These are phyloP conservation scores for Dascyllus trimaculatus DNA, from an alignment of 2,113 vertebrate genomes.

Conservation along the genomic window DNA sequence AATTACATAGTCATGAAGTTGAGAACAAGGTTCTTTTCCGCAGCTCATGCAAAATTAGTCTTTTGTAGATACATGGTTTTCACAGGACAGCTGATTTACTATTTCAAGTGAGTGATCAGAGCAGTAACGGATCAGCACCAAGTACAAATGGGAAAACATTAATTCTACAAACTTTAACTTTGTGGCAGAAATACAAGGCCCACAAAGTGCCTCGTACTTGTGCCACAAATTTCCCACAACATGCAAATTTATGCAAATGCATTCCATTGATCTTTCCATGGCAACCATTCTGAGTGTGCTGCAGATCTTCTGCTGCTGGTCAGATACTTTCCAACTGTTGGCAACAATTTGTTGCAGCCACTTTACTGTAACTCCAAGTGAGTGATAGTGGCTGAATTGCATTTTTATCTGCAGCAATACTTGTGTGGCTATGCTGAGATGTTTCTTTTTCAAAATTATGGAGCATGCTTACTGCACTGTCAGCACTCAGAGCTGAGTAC, in stretches of 20 bases:
- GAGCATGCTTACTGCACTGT: conserved; percentile 46
- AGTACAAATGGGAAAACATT: background rate
- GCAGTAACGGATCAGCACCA: background rate
- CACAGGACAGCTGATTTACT: background rate
- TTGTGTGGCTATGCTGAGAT: conserved; percentile 27
- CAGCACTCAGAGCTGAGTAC: conserved; percentile 62
- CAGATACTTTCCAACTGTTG: conserved; percentile 25
- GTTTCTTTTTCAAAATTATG: conserved; percentile 45
- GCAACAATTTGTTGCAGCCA: conserved; percentile 17
- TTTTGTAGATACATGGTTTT: background rate
- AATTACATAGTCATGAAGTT: background rate
- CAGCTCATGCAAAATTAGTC: background rate
- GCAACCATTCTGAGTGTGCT: conserved; percentile 39
- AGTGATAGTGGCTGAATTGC: conserved; percentile 31
- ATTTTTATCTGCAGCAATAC: conserved; percentile 23
- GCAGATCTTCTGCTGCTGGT: conserved; percentile 15
- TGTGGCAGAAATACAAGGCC: background rate
- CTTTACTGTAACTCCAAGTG: conserved; percentile 13
- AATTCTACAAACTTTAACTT: background rate
- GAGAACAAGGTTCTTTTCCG: background rate
- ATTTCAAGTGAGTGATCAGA: conserved; percentile 5
- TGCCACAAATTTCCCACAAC: conserved; percentile 21
- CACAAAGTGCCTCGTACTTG: conserved; percentile 6
- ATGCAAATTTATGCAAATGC: conserved; percentile 58
- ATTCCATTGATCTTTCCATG: conserved; percentile 29